Conservation (phyloP, 2,113 vertebrate genomes). For the Chloebia gouldiae region DNA sequence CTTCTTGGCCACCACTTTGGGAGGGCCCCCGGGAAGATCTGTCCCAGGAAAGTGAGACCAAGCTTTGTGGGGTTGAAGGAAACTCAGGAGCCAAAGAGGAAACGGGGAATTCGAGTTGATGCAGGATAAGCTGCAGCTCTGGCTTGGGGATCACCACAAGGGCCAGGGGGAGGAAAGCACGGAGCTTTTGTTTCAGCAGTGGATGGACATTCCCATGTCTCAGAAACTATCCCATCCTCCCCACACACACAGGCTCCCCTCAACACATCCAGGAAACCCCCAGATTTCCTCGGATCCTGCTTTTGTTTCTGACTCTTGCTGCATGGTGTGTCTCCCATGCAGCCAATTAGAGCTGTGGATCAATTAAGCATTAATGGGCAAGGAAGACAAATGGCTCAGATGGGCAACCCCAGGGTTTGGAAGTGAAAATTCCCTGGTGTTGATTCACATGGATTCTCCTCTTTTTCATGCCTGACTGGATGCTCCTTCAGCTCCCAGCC, state of each 20-base stretch:
- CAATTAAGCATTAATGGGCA: background rate
- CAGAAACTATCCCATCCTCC: accelerated
- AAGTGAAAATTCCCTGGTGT: background rate
- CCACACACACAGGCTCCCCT: accelerated
- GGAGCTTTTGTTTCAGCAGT: background rate
- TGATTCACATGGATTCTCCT: background rate
- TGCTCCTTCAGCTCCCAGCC: too few relatives aligned
- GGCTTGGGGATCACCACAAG: background rate
- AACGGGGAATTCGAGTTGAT: background rate
- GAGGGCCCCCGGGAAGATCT: background rate
- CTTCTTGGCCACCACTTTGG: background rate
- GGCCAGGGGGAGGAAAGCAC: background rate
- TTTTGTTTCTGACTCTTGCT: background rate
- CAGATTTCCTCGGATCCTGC: background rate
- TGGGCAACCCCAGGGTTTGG: background rate
- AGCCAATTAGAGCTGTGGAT: background rate
- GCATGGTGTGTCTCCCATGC: background rate
- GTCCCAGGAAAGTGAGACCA: background rate
- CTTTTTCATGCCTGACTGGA: background rate
- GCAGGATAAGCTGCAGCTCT: background rate
- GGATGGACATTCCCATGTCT: background rate
- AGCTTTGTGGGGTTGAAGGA: background rate
- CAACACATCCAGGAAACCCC: background rate
- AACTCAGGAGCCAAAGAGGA: background rate
- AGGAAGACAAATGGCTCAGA: background rate